Conservation (phyloP, 1,140 invertebrate genomes). For the Lepidurus arcticus region DNA sequence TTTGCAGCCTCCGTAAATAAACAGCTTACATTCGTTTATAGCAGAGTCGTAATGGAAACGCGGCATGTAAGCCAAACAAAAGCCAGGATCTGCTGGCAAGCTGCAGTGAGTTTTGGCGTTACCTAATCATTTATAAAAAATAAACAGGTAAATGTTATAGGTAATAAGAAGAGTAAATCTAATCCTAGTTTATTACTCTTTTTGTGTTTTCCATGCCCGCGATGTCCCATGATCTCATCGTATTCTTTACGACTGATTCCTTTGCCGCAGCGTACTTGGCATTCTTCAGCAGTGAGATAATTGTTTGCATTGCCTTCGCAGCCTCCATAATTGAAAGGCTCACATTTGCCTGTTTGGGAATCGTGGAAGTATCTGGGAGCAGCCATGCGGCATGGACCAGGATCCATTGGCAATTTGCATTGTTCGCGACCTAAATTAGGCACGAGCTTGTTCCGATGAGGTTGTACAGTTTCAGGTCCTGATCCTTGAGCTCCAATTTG, state of each 20-base stretch:
- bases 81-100: constrained; percentile 33
- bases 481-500: background rate
- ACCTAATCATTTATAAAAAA: background rate
- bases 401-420: constrained; percentile 26
- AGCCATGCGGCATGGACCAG: constrained; percentile 40
- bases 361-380: constrained; percentile 50
- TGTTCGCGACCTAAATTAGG: background rate
- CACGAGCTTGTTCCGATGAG: background rate
- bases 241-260: constrained; percentile 7
- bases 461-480: background rate
- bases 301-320: constrained; percentile 54
- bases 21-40: constrained; percentile 43
- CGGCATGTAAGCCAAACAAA: constrained; percentile 5
- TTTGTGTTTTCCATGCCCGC: background rate
- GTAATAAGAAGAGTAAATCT: background rate
- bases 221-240: background rate
- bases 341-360: constrained; percentile 45
- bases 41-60: constrained; percentile 30
- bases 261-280: constrained; percentile 39
- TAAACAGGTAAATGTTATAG: background rate
- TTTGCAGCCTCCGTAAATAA: constrained; percentile 84
- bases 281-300: constrained; percentile 46
- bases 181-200: too few relatives aligned
- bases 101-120: constrained; percentile 24
- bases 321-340: constrained; percentile 52